phyloP scores from a whole-genome alignment of 2,113 vertebrate genomes.

The Chamaetylas fuelleborni region DNA sequence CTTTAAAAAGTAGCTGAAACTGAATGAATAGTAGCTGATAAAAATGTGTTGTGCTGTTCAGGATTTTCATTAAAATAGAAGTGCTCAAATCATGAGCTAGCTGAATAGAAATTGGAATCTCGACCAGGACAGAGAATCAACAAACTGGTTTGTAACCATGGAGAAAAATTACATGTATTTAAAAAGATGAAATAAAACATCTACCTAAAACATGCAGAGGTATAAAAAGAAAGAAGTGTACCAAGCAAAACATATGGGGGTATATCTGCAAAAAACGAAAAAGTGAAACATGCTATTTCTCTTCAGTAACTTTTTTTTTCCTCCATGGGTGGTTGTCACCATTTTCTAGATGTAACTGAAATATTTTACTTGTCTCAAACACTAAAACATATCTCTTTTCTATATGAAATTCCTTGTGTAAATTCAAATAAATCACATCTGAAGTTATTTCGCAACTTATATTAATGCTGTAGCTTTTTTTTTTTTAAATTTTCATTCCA shows the following conservation, averaged over 20 bases:
- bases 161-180: background rate
- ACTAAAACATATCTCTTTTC: background rate
- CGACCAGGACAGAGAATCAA: background rate
- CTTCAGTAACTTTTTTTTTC: background rate
- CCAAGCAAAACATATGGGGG: background rate
- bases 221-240: background rate
- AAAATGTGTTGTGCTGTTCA: background rate
- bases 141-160: background rate
- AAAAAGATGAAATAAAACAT: background rate
- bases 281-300: background rate
- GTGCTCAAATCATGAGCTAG: background rate
- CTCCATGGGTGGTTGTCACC: background rate
- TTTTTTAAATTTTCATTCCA: background rate
- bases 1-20: background rate
- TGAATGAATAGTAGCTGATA: background rate
- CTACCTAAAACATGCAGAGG: background rate
- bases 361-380: background rate
- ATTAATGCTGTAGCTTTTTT: background rate
- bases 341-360: background rate
- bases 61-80: background rate
- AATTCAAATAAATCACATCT: background rate
- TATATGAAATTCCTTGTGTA: background rate
- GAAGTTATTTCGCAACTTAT: background rate
- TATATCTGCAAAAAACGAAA: background rate
- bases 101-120: background rate